phyloP scores from a whole-genome alignment of 2,113 vertebrate genomes.

The Planiliza haematocheilus region DNA sequence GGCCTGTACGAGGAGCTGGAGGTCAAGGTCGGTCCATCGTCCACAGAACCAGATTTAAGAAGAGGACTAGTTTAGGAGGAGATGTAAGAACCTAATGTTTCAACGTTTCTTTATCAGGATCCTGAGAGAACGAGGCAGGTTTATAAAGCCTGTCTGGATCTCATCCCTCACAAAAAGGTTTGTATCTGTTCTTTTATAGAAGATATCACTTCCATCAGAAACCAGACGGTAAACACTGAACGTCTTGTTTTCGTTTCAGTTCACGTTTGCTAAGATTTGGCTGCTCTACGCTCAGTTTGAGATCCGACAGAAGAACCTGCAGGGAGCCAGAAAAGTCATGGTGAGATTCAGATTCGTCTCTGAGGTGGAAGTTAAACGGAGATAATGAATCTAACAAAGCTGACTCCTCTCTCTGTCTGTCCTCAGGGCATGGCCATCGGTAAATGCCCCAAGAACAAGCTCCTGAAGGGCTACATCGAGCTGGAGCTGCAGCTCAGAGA shows the following conservation, averaged over 20 bases:
- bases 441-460: slow-evolving; percentile 96
- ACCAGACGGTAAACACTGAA: no score
- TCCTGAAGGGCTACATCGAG: slow-evolving; percentile 99
- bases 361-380: no score
- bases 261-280: slow-evolving; percentile 99
- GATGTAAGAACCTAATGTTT: no score
- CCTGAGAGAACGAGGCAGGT: slow-evolving; percentile 94
- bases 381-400: no score
- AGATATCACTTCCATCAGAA: no score
- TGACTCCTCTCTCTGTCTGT: no score
- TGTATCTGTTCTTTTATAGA: no score
- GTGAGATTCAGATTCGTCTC: slow-evolving; percentile 83
- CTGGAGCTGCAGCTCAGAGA: slow-evolving; percentile 95
- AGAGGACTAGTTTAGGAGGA: no score
- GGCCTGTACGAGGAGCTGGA: slow-evolving; percentile 96
- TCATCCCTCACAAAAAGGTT: slow-evolving; percentile 97
- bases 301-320: slow-evolving; percentile 96
- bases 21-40: slow-evolving; percentile 85
- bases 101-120: slow-evolving; percentile 81
- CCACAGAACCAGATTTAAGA: no score
- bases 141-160: slow-evolving; percentile 94
- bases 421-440: slow-evolving; percentile 92
- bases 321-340: slow-evolving; percentile 90
- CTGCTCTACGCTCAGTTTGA: slow-evolving; percentile 94
- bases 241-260: slow-evolving; percentile 79